These are phyloP conservation scores for Ridgeia piscesae DNA, from an alignment of 1,140 invertebrate genomes.

Conservation along the genomic window DNA sequence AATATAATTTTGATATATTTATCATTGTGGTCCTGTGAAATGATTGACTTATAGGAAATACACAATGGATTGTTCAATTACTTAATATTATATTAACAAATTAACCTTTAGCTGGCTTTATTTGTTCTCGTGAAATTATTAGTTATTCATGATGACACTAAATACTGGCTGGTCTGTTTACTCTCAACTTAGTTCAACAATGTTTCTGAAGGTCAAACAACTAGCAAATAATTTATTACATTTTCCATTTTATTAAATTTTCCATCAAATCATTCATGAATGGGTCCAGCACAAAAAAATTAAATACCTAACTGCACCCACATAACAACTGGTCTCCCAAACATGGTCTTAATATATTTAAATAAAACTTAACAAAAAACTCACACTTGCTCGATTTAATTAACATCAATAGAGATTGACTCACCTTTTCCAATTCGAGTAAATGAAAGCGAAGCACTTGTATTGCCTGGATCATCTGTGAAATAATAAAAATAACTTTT, in stretches of 20 bases:
- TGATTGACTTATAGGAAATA: not conserved
- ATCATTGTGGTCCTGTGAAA: not conserved
- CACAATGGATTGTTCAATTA: not conserved
- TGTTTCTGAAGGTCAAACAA: not conserved
- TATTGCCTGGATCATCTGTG: slow-evolving; percentile 99
- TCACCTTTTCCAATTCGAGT: slow-evolving; percentile 99
- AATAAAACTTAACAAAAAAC: not conserved
- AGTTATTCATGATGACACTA: not conserved
- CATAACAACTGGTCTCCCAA: not conserved
- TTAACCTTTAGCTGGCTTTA: too few species aligned
- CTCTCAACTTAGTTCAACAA: not conserved
- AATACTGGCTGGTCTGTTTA: not conserved
- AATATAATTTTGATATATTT: not conserved
- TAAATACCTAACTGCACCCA: not conserved
- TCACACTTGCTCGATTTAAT: not conserved
- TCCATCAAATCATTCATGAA: not conserved
- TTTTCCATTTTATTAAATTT: not conserved
- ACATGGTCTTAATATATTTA: not conserved
- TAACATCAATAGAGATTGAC: slow-evolving; percentile 48
- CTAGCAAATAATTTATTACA: not conserved
- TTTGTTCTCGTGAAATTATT: not conserved
- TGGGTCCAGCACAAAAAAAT: not conserved
- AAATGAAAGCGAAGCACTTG: slow-evolving; percentile 99
- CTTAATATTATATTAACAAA: too few species aligned
- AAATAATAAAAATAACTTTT: slow-evolving; percentile 38